phyloP scores from a whole-genome alignment of 2,888 invertebrate species.

The Mythimna loreyi region DNA sequence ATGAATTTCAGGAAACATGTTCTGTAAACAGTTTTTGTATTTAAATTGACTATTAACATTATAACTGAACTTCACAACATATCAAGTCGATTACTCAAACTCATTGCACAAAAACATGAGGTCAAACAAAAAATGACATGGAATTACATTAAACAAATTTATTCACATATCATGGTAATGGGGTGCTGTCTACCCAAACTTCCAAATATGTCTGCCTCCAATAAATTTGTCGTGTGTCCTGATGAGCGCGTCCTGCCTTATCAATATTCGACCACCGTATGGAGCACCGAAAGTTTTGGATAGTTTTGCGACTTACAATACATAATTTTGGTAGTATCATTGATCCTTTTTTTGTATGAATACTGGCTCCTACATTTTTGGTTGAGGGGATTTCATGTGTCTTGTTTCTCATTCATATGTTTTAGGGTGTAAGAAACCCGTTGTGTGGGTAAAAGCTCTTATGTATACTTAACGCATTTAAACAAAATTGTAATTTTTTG shows the following conservation, averaged over 20 bases:
- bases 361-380: not conserved
- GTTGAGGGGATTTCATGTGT: not conserved
- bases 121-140: slow-evolving; percentile 15
- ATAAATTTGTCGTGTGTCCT: slow-evolving; percentile 45
- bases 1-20: not conserved
- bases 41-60: not conserved
- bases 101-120: not conserved
- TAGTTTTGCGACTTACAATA: slow-evolving; percentile 52
- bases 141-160: slow-evolving; percentile 38
- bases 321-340: slow-evolving; percentile 46
- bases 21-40: not conserved
- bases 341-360: slow-evolving; percentile 40
- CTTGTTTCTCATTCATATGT: not conserved
- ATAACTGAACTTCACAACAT: not conserved
- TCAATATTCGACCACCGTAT: slow-evolving; percentile 55
- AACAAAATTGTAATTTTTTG: no score
- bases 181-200: slow-evolving; percentile 27
- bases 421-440: not conserved
- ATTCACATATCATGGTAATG: slow-evolving; percentile 26
- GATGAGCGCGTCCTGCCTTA: slow-evolving; percentile 23
- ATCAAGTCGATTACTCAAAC: slow-evolving; percentile 29
- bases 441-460: not conserved
- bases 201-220: slow-evolving; percentile 41
- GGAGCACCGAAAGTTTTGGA: slow-evolving; percentile 49
- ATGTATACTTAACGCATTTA: no score